Evolutionary conservation across 1,140 invertebrate genomes (phyloP).

Genomic region (Drosophila bipectinata): DNA sequence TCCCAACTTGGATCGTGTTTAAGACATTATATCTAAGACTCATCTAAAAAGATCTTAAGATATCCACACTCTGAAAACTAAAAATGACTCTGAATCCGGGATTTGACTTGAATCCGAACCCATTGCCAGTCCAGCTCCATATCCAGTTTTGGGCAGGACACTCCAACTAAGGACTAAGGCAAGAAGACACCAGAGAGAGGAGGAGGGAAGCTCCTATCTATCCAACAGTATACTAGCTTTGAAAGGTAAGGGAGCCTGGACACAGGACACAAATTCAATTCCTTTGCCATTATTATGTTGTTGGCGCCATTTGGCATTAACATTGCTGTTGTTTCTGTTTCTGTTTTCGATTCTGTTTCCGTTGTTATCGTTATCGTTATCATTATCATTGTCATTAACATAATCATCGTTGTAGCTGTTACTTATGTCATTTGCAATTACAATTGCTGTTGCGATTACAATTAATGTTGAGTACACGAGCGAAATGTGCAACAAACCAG

Average conservation of each 20-base stretch:
- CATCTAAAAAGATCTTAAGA: too few species aligned
- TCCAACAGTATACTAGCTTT: neutral
- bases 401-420: slow-evolving; percentile 24
- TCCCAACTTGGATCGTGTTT: too few species aligned
- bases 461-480: slow-evolving; percentile 42
- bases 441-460: slow-evolving; percentile 50
- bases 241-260: slow-evolving; percentile 20
- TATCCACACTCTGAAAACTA: too few species aligned
- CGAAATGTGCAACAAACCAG: slow-evolving; percentile 15
- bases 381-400: slow-evolving; percentile 36
- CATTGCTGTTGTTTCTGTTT: slow-evolving; percentile 31
- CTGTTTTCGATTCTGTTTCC: slow-evolving; percentile 11
- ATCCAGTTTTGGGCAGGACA: neutral
- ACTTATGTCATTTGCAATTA: slow-evolving; percentile 56
- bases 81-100: neutral
- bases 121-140: neutral
- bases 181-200: neutral
- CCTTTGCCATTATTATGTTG: slow-evolving; percentile 16
- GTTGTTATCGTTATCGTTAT: slow-evolving; percentile 31
- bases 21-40: too few species aligned
- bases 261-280: slow-evolving; percentile 21
- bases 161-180: slow-evolving; percentile 10
- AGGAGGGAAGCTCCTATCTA: neutral
- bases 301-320: slow-evolving; percentile 22
- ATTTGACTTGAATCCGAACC: neutral